Evolutionary conservation across 1,140 invertebrate genomes (phyloP).

Genomic region (Leptonema lineaticorne): DNA sequence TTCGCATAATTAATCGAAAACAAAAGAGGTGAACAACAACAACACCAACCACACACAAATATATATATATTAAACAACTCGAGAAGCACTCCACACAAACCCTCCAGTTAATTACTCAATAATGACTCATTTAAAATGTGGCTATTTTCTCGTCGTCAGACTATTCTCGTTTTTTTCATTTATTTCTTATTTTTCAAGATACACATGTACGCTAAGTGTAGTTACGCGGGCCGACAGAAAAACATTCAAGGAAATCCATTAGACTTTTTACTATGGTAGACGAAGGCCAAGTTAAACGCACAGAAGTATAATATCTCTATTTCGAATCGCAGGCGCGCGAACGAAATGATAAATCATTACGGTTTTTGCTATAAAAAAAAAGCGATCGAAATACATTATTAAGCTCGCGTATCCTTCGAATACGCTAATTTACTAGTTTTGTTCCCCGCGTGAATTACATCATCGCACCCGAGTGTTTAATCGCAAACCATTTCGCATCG

Average conservation of each 20-base stretch:
- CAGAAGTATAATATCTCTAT: constrained; percentile 37
- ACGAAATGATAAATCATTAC: constrained; percentile 15
- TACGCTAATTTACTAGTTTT: not conserved
- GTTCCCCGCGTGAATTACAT: not conserved
- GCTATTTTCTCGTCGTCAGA: constrained; percentile 23
- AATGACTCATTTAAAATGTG: constrained; percentile 39
- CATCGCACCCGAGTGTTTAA: too few relatives aligned
- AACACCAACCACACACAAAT: too few relatives aligned
- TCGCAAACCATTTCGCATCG: too few relatives aligned
- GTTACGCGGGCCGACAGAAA: not conserved
- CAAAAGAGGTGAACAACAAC: not conserved
- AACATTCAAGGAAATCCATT: constrained; percentile 36
- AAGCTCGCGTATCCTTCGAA: not conserved
- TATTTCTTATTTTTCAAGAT: not conserved
- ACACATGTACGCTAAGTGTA: not conserved
- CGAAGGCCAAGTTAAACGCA: not conserved
- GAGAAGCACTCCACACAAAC: constrained; percentile 5
- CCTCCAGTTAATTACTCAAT: constrained; percentile 35
- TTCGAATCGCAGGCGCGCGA: constrained; percentile 23
- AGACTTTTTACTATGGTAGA: constrained; percentile 32
- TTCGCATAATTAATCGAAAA: constrained; percentile 17
- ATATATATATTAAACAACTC: too few relatives aligned
- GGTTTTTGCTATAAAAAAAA: constrained; percentile 11
- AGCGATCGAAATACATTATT: constrained; percentile 3
- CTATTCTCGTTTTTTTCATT: too few relatives aligned